Evolutionary conservation across 2,797 vertebrate genomes (phyloP), one percentile per base, ranked within the genome.

Genomic region (Sebastolobus alascanus): DNA sequence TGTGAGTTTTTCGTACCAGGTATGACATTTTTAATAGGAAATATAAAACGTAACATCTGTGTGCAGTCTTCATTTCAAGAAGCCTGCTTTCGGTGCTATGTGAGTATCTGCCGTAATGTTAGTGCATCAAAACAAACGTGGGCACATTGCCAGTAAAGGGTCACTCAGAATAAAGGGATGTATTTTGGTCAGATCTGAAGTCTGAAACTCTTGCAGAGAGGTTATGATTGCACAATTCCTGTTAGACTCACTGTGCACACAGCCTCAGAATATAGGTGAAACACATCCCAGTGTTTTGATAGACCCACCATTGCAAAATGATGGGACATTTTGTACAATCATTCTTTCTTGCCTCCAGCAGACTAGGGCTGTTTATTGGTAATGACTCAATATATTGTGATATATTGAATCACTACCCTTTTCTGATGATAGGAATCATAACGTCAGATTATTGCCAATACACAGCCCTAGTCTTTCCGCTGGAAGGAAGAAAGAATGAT

Each of bases 121-220:
- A 16, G 38, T 38, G 60, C 20, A 63, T 18, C 59, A 77, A 73
- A 90, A 87, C 77, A 82, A 66, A 77, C 40, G 63, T 8, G 20
- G 58, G 35, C 27, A 69, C 8, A 5, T 27, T 71, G 68, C 9
- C 46, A 25, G 2, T 54, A 12, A 72, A 77, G 18, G 68, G 63
- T 67, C 61, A 40, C 25, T 13, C 22, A 13, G 7, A 12, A 46
- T 33, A 55, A 37, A 37, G n/a, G 4, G 10, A 54, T 9, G n/a
- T 3, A 25, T 60, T 9, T 60, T 20, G 18, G 20, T n/a, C 60
- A 63, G 25, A 40, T 14, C 22, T 31, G 25, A 8, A 27, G 14
- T 52, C 25, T 69, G 22, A 38, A 65, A 29, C 13, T 9, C 35
- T 29, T 31, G 4, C 4, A 20, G 22, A 10, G 60, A 55, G 27